Evolutionary conservation across 1,140 invertebrate species (phyloP).

Genomic region (Drosophila yakuba): DNA sequence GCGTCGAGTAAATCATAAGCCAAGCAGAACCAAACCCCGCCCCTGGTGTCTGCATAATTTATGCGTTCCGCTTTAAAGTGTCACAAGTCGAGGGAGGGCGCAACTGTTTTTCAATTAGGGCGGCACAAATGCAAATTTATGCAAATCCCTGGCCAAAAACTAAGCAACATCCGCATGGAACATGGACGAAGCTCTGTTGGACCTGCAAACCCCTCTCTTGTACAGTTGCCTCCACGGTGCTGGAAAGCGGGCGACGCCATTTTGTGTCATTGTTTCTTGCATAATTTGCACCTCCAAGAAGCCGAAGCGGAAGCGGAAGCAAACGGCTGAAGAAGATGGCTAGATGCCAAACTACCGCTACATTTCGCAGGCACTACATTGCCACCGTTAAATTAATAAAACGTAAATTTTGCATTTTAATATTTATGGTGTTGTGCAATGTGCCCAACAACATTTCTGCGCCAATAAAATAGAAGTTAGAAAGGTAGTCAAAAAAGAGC

Average conservation of each 20-base stretch:
- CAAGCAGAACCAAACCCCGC: constrained; percentile 6
- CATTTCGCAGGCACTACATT: constrained; percentile 26
- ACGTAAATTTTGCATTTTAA: constrained; percentile 75
- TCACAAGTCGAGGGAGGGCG: constrained; percentile 54
- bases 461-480: constrained; percentile 3
- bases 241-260: constrained; percentile 38
- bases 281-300: constrained; percentile 64
- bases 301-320: constrained; percentile 29
- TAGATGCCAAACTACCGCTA: constrained; percentile 63
- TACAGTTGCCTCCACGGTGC: constrained; percentile 23
- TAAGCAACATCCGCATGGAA: constrained; percentile 58
- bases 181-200: constrained; percentile 21
- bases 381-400: constrained; percentile 79
- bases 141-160: constrained; percentile 77
- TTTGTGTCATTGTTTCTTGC: constrained; percentile 74
- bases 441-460: constrained; percentile 35
- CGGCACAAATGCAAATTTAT: constrained; percentile 74
- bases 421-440: constrained; percentile 70
- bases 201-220: not conserved
- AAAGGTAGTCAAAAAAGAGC: too few relatives aligned
- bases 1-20: constrained; percentile 72
- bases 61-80: constrained; percentile 73
- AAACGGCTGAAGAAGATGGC: constrained; percentile 44
- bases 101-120: constrained; percentile 74
- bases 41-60: constrained; percentile 59